Evolutionary conservation across 2,113 vertebrate species (phyloP), one percentile per base, ranked within the genome.

Genomic region (Procavia capensis): DNA sequence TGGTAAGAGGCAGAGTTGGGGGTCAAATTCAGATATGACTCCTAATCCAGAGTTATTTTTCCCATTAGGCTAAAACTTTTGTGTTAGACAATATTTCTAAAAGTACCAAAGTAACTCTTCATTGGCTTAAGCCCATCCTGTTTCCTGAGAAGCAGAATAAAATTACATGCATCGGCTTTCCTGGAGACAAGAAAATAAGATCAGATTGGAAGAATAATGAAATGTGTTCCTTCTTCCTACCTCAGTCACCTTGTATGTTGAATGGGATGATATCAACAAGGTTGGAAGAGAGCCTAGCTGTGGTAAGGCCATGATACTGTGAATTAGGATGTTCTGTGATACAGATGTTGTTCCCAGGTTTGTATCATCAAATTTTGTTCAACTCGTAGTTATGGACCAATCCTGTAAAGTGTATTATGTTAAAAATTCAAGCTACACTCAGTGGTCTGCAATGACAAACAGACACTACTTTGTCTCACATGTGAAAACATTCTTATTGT

Each of bases 21-120:
- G 85, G 34, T 83, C 57, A 89, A 47, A 94, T 95, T 94, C 63
- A 89, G 70, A 36, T 91, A 20, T 31, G 79, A 88, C 61, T 95
- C 63, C 36, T 92, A 90, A 81, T 72, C 25, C 29, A 83, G 54
- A 83, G 54, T 95, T 94, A 70, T 88, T 96, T 97, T 93, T 72
- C 75, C 75, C 50, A 78, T 83, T 84, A 84, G 24, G 45, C 16
- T 64, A 95, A 83, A 95, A 9, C 59, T 72, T 95, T 96, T 81
- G 1, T 91, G 64, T 70, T 70, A 66, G 47, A 88, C 22, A 95
- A 14, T 88, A 88, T 88, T 95, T 92, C 89, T 93, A 84, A 96
- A 89, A 91, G 88, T 76, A 68, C 50, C 39, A 79, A 43, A n/a
- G 47, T 20, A 82, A 36, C 59, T 95, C 92, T 94, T 45, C 64